Evolutionary conservation across 2,113 vertebrate genomes (phyloP).

Genomic region (Laticauda colubrina): DNA sequence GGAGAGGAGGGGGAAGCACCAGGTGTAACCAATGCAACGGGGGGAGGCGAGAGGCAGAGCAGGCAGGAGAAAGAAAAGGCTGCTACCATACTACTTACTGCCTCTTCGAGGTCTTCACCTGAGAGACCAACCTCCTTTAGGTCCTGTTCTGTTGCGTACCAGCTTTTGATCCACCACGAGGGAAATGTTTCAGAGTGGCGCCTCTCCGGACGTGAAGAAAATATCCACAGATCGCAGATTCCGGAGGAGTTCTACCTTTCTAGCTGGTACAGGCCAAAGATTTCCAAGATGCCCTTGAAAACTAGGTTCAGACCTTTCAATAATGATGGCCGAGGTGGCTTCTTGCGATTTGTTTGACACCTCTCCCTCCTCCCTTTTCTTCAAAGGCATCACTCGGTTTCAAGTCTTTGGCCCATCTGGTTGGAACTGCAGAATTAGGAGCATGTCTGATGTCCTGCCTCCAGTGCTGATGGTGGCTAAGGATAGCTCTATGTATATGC

Average conservation of each 20-base stretch:
- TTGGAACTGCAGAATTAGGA: background rate
- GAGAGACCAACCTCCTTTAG: background rate
- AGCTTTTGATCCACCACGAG: constrained; percentile 60
- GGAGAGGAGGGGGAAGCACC: constrained; percentile 65
- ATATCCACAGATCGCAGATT: constrained; percentile 35
- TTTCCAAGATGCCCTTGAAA: constrained; percentile 45
- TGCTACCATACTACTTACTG: background rate
- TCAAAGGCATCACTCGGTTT: constrained; percentile 24
- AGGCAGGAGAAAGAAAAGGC: background rate
- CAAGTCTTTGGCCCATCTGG: background rate
- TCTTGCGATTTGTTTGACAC: constrained; percentile 24
- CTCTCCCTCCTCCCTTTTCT: background rate
- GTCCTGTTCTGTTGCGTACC: background rate
- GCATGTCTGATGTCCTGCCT: background rate
- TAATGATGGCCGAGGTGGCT: constrained; percentile 40
- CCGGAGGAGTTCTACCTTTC: constrained; percentile 22
- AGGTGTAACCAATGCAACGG: constrained; percentile 67
- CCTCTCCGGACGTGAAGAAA: constrained; percentile 57
- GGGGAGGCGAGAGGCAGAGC: constrained; percentile 36
- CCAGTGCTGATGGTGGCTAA: background rate
- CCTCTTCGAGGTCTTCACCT: background rate
- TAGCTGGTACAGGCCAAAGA: constrained; percentile 34
- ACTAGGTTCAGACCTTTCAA: constrained; percentile 7
- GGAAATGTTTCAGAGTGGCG: constrained; percentile 55
- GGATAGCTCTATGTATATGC: background rate